phyloP scores from a whole-genome alignment of 2,797 vertebrate species.

The Sebastes hopkinsi region DNA sequence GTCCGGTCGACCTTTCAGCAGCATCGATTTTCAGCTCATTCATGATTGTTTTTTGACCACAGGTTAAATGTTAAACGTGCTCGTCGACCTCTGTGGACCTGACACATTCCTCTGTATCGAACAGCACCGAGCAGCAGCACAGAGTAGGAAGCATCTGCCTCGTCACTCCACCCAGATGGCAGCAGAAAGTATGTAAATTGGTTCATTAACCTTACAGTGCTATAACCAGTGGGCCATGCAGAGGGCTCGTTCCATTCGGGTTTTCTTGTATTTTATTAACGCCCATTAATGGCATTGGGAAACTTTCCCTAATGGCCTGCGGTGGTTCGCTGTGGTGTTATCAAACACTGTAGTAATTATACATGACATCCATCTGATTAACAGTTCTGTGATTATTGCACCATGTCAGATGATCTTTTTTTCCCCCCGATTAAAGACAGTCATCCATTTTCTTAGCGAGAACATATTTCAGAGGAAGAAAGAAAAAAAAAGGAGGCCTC shows the following conservation, averaged over 20 bases:
- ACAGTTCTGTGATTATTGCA: slow-evolving; percentile 80
- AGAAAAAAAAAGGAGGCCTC: not conserved
- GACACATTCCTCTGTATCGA: slow-evolving; percentile 65
- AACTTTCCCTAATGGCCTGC: slow-evolving; percentile 76
- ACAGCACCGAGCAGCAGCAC: slow-evolving; percentile 50
- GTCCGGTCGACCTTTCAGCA: not conserved
- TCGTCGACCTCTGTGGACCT: slow-evolving; percentile 47
- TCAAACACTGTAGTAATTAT: slow-evolving; percentile 82
- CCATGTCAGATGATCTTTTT: slow-evolving; percentile 56
- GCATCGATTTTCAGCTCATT: slow-evolving; percentile 21
- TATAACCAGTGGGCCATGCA: slow-evolving; percentile 77
- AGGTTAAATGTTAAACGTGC: slow-evolving; percentile 42
- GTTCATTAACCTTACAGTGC: slow-evolving; percentile 85
- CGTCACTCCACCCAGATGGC: slow-evolving; percentile 76
- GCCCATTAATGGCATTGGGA: slow-evolving; percentile 76
- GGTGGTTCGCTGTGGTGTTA: slow-evolving; percentile 74
- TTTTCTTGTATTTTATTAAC: slow-evolving; percentile 81
- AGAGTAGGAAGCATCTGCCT: slow-evolving; percentile 69
- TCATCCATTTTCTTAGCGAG: slow-evolving; percentile 45
- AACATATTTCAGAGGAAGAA: slow-evolving; percentile 24
- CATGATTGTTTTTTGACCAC: slow-evolving; percentile 31
- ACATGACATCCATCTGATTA: slow-evolving; percentile 82
- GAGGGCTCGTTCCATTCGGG: slow-evolving; percentile 71
- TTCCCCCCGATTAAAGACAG: slow-evolving; percentile 27
- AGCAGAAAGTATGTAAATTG: slow-evolving; percentile 81